Evolutionary conservation across 23 tunicate genomes (phyloP).

Genomic region (Phallusia fumigata): DNA sequence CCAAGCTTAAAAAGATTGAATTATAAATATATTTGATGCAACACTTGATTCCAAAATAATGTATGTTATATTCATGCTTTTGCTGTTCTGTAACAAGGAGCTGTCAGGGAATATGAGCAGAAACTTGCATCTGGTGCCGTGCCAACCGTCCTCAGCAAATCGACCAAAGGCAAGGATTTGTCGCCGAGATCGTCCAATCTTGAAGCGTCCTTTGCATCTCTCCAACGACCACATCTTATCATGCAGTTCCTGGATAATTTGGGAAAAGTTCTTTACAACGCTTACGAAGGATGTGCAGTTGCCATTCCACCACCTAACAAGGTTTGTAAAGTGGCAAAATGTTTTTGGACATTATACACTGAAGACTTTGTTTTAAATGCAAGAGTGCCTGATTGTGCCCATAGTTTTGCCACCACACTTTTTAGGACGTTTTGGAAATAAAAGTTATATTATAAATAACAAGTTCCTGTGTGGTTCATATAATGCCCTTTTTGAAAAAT

Average conservation of each 20-base stretch:
- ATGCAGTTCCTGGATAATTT: slow-evolving; percentile 82
- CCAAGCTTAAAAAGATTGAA: too few species aligned
- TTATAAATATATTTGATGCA: too few species aligned
- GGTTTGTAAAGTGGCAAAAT: slow-evolving; percentile 30
- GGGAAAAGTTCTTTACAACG: slow-evolving; percentile 91
- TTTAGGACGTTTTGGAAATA: too few species aligned
- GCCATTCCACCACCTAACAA: slow-evolving; percentile 62
- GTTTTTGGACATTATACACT: too few species aligned
- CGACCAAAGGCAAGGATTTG: not conserved
- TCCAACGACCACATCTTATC: slow-evolving; percentile 84
- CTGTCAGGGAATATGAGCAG: slow-evolving; percentile 51
- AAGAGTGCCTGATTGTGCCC: too few species aligned
- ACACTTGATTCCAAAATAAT: too few species aligned
- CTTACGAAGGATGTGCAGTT: slow-evolving; percentile 89
- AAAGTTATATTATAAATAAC: too few species aligned
- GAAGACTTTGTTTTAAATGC: too few species aligned
- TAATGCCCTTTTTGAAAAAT: too few species aligned
- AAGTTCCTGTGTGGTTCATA: too few species aligned
- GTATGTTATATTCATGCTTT: too few species aligned
- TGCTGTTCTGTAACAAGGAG: slow-evolving; percentile 42
- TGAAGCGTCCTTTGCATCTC: slow-evolving; percentile 24
- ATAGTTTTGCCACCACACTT: too few species aligned
- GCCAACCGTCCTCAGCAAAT: not conserved
- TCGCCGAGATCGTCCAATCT: slow-evolving; percentile 26
- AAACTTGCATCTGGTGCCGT: slow-evolving; percentile 8